Evolutionary conservation across 2,797 vertebrate genomes (phyloP).

Genomic region (Poeciliopsis presidionis): DNA sequence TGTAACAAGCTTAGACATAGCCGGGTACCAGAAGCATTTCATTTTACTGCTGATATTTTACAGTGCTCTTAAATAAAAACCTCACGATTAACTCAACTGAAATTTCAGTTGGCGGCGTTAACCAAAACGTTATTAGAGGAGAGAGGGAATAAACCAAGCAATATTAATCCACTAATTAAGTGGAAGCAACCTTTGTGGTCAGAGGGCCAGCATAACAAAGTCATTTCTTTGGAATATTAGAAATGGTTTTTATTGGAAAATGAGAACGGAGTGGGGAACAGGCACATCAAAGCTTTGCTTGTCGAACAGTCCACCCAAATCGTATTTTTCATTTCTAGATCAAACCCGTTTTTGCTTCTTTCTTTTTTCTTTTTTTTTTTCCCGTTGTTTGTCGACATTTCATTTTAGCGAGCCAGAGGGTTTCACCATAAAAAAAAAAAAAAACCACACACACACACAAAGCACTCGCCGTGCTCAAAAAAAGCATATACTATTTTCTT

Average conservation of each 20-base stretch:
- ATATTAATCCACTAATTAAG: not conserved
- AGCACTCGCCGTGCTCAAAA: not conserved
- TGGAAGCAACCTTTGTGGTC: constrained; percentile 1
- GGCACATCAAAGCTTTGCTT: constrained; percentile 50
- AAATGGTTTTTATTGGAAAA: constrained; percentile 3
- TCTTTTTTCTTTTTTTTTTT: too few species aligned
- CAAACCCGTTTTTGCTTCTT: not conserved
- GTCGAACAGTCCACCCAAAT: constrained; percentile 28
- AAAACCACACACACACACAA: not conserved
- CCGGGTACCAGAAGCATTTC: constrained; percentile 1
- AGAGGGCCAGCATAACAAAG: not conserved
- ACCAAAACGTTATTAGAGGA: not conserved
- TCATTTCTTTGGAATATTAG: not conserved
- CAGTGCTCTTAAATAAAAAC: not conserved
- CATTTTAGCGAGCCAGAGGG: not conserved
- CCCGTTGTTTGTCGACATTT: not conserved
- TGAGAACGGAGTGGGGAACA: constrained; percentile 9
- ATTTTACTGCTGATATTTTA: constrained; percentile 21
- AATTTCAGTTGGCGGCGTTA: not conserved
- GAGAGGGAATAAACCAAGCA: not conserved
- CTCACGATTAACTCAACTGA: constrained; percentile 27
- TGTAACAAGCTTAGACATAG: not conserved
- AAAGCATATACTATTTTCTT: constrained; percentile 4
- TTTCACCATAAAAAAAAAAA: not conserved
- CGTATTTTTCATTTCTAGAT: not conserved